Conservation (phyloP, 1,140 invertebrate species). For the Euwallacea fornicatus region DNA sequence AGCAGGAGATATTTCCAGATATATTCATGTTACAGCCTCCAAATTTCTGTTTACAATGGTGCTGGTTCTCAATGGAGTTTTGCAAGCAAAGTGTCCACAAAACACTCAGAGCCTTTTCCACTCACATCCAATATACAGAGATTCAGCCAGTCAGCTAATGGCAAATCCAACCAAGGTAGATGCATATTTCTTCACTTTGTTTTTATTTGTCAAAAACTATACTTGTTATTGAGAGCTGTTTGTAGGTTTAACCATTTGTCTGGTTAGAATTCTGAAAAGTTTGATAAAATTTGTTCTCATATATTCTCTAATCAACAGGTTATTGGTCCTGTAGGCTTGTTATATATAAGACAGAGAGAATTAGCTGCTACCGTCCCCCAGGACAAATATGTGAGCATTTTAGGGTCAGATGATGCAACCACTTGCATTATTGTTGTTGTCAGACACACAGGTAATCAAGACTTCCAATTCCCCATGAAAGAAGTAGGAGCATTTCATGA, state of each 20-base stretch:
- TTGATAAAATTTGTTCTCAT: no score
- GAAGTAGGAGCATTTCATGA: not conserved
- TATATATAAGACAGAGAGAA: slow-evolving; percentile 90
- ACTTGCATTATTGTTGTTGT: slow-evolving; percentile 91
- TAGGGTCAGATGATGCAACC: slow-evolving; percentile 92
- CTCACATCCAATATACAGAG: slow-evolving; percentile 81
- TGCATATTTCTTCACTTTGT: not conserved
- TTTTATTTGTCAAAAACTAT: no score
- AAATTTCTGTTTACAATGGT: slow-evolving; percentile 64
- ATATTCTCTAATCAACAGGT: slow-evolving; percentile 49
- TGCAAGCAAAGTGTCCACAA: slow-evolving; percentile 80
- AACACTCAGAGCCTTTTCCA: slow-evolving; percentile 78
- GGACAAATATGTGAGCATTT: slow-evolving; percentile 87
- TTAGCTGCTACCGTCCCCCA: slow-evolving; percentile 86
- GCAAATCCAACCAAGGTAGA: slow-evolving; percentile 71
- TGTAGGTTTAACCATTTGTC: no score
- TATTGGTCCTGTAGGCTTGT: slow-evolving; percentile 78
- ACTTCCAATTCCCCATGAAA: not conserved
- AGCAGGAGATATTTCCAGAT: not conserved
- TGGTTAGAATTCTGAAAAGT: no score
- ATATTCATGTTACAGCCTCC: no score
- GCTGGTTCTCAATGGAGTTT: slow-evolving; percentile 81
- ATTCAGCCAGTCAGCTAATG: slow-evolving; percentile 76
- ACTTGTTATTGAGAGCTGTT: no score
- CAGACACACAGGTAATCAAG: slow-evolving; percentile 79